phyloP scores from a whole-genome alignment of 1,140 invertebrate genomes.

The Drosophila lini region DNA sequence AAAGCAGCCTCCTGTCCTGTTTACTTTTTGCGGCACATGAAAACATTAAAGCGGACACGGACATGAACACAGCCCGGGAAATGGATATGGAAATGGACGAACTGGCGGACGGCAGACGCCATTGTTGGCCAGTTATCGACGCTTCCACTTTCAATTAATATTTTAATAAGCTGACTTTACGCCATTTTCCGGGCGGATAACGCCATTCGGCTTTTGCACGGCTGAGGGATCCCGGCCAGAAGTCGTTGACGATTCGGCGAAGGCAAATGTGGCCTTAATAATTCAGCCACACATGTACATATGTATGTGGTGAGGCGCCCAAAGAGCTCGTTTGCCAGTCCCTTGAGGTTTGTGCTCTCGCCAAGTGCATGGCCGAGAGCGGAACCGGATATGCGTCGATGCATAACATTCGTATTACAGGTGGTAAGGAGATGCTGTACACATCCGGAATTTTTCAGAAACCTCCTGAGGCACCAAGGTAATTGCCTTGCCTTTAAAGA shows the following conservation, averaged over 20 bases:
- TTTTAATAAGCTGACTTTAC: slow-evolving; percentile 81
- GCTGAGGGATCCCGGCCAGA: slow-evolving; percentile 1
- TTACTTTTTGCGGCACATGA: slow-evolving; percentile 45
- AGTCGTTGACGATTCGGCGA: slow-evolving; percentile 7
- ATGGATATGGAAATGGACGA: slow-evolving; percentile 17
- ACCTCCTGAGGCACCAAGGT: neutral
- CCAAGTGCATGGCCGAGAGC: slow-evolving; percentile 21
- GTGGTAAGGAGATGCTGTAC: neutral
- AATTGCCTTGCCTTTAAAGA: neutral
- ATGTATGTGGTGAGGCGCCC: slow-evolving; percentile 5
- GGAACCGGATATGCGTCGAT: slow-evolving; percentile 70
- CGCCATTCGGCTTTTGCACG: slow-evolving; percentile 73
- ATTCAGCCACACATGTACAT: slow-evolving; percentile 39
- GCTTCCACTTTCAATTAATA: slow-evolving; percentile 80
- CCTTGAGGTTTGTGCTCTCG: slow-evolving; percentile 13
- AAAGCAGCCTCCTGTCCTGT: slow-evolving; percentile 46
- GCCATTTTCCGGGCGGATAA: slow-evolving; percentile 72
- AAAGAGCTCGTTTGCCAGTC: slow-evolving; percentile 25
- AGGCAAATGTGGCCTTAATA: slow-evolving; percentile 61
- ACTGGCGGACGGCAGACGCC: slow-evolving; percentile 16
- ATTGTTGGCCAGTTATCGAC: slow-evolving; percentile 63
- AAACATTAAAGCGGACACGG: slow-evolving; percentile 14
- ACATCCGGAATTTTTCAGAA: neutral
- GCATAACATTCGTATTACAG: slow-evolving; percentile 50
- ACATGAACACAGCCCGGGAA: slow-evolving; percentile 6